Evolutionary conservation across 23 tunicate genomes (phyloP).

Genomic region (Trididemnum clinides): DNA sequence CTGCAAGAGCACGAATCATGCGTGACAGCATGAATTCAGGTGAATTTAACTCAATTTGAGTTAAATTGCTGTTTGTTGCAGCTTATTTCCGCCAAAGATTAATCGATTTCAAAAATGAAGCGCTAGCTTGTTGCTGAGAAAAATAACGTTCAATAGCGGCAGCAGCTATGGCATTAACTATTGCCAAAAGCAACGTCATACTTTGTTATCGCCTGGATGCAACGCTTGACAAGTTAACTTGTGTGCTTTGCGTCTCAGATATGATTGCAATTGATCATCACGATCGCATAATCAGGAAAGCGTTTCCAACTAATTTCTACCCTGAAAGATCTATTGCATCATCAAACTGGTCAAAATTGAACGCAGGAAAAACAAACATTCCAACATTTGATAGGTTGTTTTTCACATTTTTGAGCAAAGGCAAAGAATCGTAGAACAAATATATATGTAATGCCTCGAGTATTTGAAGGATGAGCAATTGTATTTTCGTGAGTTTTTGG

Average conservation of each 20-base stretch:
- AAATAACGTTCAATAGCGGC: no score
- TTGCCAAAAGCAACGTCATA: neutral
- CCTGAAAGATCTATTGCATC: neutral
- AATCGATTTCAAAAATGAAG: no score
- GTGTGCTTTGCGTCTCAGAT: neutral
- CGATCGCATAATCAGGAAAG: neutral
- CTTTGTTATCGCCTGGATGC: neutral
- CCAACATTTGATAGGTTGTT: neutral
- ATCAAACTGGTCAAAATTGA: neutral
- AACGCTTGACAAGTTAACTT: neutral
- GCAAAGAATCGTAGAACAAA: slow-evolving; percentile 14
- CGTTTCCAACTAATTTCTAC: neutral
- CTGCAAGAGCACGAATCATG: no score
- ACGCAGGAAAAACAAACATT: neutral
- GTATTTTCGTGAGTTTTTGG: no score
- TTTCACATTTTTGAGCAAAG: neutral
- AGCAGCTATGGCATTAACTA: neutral
- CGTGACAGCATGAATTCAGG: no score
- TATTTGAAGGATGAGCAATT: no score
- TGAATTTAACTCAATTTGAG: no score
- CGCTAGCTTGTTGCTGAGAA: no score
- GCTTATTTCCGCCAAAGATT: no score
- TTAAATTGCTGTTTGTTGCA: no score
- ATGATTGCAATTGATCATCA: neutral
- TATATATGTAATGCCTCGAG: no score